Evolutionary conservation across 2,113 vertebrate species (phyloP).

Genomic region (Spea bombifrons): DNA sequence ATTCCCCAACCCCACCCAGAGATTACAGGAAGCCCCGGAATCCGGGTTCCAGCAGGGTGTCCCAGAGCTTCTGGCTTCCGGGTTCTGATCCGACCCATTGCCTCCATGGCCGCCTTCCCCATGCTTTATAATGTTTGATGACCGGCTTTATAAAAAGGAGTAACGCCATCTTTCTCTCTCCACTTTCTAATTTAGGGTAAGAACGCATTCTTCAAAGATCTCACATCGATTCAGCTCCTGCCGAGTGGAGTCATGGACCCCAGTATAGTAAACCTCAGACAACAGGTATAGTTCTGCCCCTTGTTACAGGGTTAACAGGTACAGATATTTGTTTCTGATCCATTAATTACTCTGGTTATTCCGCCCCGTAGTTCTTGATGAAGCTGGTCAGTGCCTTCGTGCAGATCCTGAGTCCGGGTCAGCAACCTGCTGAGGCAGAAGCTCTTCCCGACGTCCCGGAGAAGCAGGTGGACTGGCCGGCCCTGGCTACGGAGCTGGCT

Average conservation of each 20-base stretch:
- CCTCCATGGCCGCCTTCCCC: too few species aligned
- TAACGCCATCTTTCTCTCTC: not conserved
- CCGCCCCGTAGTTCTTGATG: slow-evolving; percentile 77
- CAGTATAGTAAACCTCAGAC: slow-evolving; percentile 73
- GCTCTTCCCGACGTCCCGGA: slow-evolving; percentile 53
- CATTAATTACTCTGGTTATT: not conserved
- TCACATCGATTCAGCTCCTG: slow-evolving; percentile 90
- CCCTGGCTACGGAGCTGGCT: slow-evolving; percentile 76
- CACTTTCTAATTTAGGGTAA: slow-evolving; percentile 75
- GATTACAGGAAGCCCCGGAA: too few species aligned
- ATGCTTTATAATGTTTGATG: too few species aligned
- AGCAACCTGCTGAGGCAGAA: slow-evolving; percentile 53
- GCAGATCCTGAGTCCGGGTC: slow-evolving; percentile 64
- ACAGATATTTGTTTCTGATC: not conserved
- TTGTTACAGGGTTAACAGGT: not conserved
- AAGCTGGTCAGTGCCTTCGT: slow-evolving; percentile 80
- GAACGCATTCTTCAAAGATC: slow-evolving; percentile 95
- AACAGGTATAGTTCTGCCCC: slow-evolving; percentile 70
- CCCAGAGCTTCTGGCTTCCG: too few species aligned
- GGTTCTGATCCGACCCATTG: too few species aligned
- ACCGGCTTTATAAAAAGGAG: too few species aligned
- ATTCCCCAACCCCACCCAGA: too few species aligned
- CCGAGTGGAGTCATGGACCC: slow-evolving; percentile 91
- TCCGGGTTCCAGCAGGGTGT: too few species aligned
- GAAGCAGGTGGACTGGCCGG: slow-evolving; percentile 79